Evolutionary conservation across 2,888 invertebrate genomes (phyloP).

Genomic region (Sinelater perroti): DNA sequence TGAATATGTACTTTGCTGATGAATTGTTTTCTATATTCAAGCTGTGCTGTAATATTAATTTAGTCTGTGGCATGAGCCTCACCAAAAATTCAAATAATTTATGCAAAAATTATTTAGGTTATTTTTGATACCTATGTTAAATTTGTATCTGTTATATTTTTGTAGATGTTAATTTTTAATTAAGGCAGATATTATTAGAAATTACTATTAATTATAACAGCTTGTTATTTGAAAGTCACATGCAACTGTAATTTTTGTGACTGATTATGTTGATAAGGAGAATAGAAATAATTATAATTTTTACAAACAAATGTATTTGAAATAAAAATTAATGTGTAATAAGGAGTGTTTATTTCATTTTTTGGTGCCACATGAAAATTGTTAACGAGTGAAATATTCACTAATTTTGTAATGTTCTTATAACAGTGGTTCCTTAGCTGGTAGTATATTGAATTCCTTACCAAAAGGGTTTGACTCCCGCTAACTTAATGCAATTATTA

Average conservation of each 20-base stretch:
- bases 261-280: constrained; percentile 45
- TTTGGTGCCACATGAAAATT: not conserved
- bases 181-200: constrained; percentile 1
- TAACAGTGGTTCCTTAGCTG: not conserved
- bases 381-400: not conserved
- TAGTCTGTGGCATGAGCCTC: constrained; percentile 20
- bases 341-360: not conserved
- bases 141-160: constrained; percentile 32
- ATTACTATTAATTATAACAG: constrained; percentile 12
- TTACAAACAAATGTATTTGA: constrained; percentile 49
- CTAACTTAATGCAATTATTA: not conserved
- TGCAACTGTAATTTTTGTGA: constrained; percentile 36
- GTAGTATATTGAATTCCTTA: not conserved
- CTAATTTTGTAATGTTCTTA: not conserved
- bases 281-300: constrained; percentile 46
- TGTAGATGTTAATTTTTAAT: constrained; percentile 22
- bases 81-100: constrained; percentile 25
- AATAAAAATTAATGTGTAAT: constrained; percentile 46
- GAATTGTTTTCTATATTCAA: constrained; percentile 18
- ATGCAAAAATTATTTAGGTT: constrained; percentile 23
- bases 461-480: not conserved
- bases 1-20: constrained; percentile 15
- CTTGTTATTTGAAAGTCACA: constrained; percentile 28
- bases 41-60: constrained; percentile 11
- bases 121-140: constrained; percentile 25